Evolutionary conservation across 2,113 vertebrate genomes (phyloP).

Genomic region (Brachyhypopomus gauderio): DNA sequence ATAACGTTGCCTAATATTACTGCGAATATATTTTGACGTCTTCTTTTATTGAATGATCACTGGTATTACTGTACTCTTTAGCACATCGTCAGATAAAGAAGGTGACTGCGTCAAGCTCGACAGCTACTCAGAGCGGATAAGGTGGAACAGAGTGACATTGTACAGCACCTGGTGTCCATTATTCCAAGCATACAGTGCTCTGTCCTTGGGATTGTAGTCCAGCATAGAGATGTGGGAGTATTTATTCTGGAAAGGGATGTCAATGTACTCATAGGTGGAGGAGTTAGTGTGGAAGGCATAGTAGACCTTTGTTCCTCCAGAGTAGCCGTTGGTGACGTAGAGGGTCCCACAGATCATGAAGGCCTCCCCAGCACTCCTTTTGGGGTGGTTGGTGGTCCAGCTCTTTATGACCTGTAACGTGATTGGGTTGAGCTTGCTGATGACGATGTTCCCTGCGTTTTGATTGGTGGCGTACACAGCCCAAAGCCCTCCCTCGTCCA

Average conservation of each 20-base stretch:
- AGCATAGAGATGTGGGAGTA: constrained; percentile 93
- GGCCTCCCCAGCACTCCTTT: constrained; percentile 86
- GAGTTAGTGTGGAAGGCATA: constrained; percentile 91
- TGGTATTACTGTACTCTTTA: constrained; percentile 50
- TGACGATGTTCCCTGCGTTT: constrained; percentile 88
- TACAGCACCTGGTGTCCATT: constrained; percentile 91
- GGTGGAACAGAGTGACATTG: constrained; percentile 90
- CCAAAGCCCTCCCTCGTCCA: constrained; percentile 87
- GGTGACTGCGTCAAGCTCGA: constrained; percentile 64
- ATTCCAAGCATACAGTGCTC: constrained; percentile 90
- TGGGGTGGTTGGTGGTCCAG: constrained; percentile 89
- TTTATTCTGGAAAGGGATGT: constrained; percentile 90
- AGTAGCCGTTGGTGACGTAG: constrained; percentile 91
- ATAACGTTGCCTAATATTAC: constrained; percentile 53
- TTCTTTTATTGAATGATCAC: constrained; percentile 53
- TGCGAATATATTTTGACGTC: constrained; percentile 50
- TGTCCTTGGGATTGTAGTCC: constrained; percentile 91
- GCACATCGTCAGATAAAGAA: constrained; percentile 35
- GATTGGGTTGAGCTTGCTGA: constrained; percentile 87
- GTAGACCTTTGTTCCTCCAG: constrained; percentile 89
- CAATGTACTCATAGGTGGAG: constrained; percentile 90
- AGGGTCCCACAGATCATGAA: constrained; percentile 91
- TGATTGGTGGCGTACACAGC: constrained; percentile 91
- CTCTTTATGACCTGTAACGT: constrained; percentile 84
- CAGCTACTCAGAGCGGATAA: constrained; percentile 86